Base-by-base conservation (phyloP, 2,113 vertebrate species). In the Stictonetta naevosa region DNA sequence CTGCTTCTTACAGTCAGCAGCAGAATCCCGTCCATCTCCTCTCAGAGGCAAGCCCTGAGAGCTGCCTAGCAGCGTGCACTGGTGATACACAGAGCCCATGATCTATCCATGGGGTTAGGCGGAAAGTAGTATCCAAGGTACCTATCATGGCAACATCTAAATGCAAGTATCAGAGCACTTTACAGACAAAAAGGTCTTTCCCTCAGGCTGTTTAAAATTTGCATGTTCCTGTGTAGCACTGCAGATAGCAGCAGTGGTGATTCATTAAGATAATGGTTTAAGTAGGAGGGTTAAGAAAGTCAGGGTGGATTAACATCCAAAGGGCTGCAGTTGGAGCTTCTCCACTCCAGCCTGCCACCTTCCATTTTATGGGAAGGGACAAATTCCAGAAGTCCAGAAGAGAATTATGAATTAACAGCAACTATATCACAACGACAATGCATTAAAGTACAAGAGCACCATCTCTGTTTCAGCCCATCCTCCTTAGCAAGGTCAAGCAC, bases 221-320 rank as follows among this genome's bases (percentile, higher is more conserved):
- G 88, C 95, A 92, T 95, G 81, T 77, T 95, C 93, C 91, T 91
- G 44, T 92, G 90, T 92, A 94, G 92, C 88, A 69, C 62, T 79
- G 86, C 93, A 96, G 92, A 97, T 93, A 94, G 92, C 23, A 86
- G 93, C 88, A 95, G 83, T 96, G 79, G 95, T 93, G 96, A 97
- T 97, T 97, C 95, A 96, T 93, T 97, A 96, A 95, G 95, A 96
- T 96, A 96, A 97, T 93, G 86, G 94, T 95, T 96, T 96, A 96
- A 94, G 91, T 96, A 95, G 92, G 92, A 96, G 81, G 92, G 86
- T 97, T 96, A 95, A 93, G 92, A 94, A 96, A 93, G 77, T 92
- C 81, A 34, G 86, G 81, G 83, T 95, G 84, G 96, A 95, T 96
- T 96, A 95, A 85, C 92, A 92, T 88, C 88, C 80, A 83, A 28